Conservation (phyloP, 2,888 invertebrate genomes). For the Heliconius charithonia region DNA sequence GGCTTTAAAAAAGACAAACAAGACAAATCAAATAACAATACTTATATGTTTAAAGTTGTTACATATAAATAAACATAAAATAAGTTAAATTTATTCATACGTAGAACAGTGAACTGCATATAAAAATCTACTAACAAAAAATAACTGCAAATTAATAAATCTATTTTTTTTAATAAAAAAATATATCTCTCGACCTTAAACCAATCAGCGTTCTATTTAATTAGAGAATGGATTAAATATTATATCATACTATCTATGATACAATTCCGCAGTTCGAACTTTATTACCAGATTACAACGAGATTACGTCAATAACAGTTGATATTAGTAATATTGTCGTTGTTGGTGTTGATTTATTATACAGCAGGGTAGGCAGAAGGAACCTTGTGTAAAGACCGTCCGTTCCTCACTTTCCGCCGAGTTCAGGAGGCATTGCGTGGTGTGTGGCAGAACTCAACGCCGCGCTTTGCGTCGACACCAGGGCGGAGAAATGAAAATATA, state of each 20-base stretch:
- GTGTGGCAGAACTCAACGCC: too few relatives aligned
- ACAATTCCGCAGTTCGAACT: conserved; percentile 36
- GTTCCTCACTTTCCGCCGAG: too few relatives aligned
- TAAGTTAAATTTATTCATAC: too few relatives aligned
- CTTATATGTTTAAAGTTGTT: background rate
- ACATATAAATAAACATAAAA: background rate
- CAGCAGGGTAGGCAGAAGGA: too few relatives aligned
- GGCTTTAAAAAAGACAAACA: too few relatives aligned
- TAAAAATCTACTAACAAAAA: background rate
- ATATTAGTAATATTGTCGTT: conserved; percentile 7
- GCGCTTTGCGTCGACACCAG: too few relatives aligned
- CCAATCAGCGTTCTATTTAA: conserved; percentile 45
- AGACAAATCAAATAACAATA: background rate
- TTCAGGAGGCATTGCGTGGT: too few relatives aligned
- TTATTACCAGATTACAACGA: conserved; percentile 6
- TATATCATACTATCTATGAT: conserved; percentile 27
- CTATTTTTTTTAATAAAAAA: background rate
- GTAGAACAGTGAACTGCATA: background rate
- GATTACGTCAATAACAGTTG: conserved; percentile 24
- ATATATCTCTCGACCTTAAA: conserved; percentile 42
- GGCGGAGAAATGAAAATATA: too few relatives aligned
- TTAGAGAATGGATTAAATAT: conserved; percentile 43
- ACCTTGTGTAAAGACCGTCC: too few relatives aligned
- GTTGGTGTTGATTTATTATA: background rate
- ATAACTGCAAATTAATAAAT: background rate